Base-by-base conservation (phyloP, 2,888 invertebrate species). In the Coelinius sp. region DNA sequence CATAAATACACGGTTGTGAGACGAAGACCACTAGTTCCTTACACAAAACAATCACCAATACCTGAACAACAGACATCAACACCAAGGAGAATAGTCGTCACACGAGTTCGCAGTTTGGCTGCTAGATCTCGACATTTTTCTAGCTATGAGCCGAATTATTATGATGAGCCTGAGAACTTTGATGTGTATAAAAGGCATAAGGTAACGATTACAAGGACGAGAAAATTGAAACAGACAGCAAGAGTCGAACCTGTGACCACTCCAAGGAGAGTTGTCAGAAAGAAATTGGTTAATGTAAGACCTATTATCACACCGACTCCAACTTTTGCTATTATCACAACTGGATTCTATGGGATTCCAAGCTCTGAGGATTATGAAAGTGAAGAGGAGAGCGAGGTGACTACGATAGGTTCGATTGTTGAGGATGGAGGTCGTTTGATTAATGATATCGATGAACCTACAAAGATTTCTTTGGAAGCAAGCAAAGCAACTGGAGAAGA, bases 1-100 rank as follows among this genome's bases (percentile, higher is more conserved):
- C 86, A 86, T 59, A 86, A 86, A 35, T 73, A 83, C 10, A 87
- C 86, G 0, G 84, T 87, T 22, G 86, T 87, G 2, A 80, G 84
- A 69, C 82, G 85, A 3, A 79, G 86, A 59, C 86, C 87, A 0
- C 46, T 87, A 0, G 71, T 77, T 5, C 75, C 83, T 3, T 81
- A 80, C 31, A 81, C 79, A 8, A 76, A 76, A 73, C 73, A 78
- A 68, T 78, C 35, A n/a, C n/a, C 64, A 20, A 59, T 41, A 5
- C 27, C 41, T 46, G 35, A 71, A 27, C 65, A 66, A 38, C 64
- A 52, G 1, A 31, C 77, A 17, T 70, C 76, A 17, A 67, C 82
- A 1, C 80, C 84, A 0, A 77, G 85, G 35, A 83, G 83, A 75
- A 79, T 86, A 62, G 82, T 86, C 17, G 83, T 87, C 4, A 86